A percentile compares a stretch with the other conserved stretches of the same genome.
Evolutionary conservation across 1,140 invertebrate genomes (phyloP).

Genomic region (Eurosta solidaginis): DNA sequence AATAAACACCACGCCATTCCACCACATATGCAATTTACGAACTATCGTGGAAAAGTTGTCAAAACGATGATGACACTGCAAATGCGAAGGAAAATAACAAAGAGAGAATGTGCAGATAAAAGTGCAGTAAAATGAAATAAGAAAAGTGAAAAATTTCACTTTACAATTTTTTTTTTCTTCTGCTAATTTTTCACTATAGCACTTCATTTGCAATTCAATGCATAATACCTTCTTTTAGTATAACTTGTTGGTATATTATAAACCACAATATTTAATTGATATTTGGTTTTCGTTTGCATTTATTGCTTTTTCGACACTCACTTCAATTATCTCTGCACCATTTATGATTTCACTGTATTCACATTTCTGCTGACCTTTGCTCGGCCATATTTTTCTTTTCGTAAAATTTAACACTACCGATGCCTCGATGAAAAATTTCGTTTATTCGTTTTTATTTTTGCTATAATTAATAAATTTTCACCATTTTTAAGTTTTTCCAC

Average conservation of each 20-base stretch:
- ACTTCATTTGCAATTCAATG: background rate
- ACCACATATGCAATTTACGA: background rate
- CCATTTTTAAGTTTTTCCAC: background rate
- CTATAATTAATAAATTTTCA: background rate
- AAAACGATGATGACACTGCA: conserved; percentile 19
- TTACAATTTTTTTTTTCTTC: background rate
- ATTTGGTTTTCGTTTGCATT: background rate
- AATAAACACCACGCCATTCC: conserved; percentile 20
- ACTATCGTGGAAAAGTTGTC: background rate
- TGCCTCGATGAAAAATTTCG: background rate
- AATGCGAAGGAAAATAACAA: background rate
- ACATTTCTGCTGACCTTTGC: background rate
- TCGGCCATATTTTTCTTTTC: background rate
- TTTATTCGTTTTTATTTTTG: background rate
- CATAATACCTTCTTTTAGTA: too few species aligned
- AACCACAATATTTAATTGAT: too few species aligned
- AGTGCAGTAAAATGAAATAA: too few species aligned
- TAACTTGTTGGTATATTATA: too few species aligned
- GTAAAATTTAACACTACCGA: background rate
- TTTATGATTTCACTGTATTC: background rate
- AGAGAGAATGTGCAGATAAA: background rate
- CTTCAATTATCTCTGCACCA: conserved; percentile 4
- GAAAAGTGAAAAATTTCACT: conserved; percentile 8
- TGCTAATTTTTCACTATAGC: background rate
- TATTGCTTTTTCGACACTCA: background rate